A percentile compares a stretch with the other conserved stretches of the same genome.
These are phyloP conservation scores for Nesometra sesokonis DNA, from an alignment of 35 echinoderm and acorn worm genomes.

Conservation along the genomic window DNA sequence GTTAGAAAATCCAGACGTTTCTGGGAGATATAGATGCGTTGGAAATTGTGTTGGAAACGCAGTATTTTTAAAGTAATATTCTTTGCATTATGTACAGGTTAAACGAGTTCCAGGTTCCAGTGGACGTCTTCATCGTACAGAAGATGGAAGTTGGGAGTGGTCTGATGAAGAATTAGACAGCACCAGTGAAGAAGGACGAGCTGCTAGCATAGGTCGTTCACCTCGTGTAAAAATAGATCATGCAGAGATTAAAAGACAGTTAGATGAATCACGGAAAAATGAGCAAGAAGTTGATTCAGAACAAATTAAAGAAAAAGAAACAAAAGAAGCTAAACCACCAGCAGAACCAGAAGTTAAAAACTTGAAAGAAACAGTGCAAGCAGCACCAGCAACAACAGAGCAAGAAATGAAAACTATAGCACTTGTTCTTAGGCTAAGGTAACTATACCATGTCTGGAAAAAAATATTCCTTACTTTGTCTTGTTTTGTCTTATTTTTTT, in stretches of 20 bases:
- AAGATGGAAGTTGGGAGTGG: constrained; percentile 90
- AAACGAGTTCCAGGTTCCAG: constrained; percentile 93
- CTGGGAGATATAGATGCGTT: too few relatives aligned
- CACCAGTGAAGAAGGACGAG: constrained; percentile 54
- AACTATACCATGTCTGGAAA: too few relatives aligned
- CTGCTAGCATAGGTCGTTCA: constrained; percentile 75
- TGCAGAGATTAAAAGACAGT: constrained; percentile 24
- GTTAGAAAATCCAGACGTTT: too few relatives aligned
- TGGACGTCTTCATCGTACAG: constrained; percentile 64
- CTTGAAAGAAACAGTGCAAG: neutral
- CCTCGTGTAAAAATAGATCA: constrained; percentile 37
- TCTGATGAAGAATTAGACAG: constrained; percentile 91
- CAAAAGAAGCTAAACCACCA: neutral
- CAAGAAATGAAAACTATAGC: neutral
- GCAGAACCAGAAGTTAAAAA: neutral
- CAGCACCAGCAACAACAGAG: neutral
- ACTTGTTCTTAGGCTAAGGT: neutral
- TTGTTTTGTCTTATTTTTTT: too few relatives aligned
- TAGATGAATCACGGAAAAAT: constrained; percentile 3
- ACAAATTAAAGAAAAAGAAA: neutral
- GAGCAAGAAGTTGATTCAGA: neutral
- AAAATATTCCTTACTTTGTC: too few relatives aligned
- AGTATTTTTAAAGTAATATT: too few relatives aligned
- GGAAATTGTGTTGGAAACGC: too few relatives aligned
- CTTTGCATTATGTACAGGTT: constrained; percentile 24